A percentile compares a stretch with the other conserved stretches of the same genome.
These are phyloP conservation scores for Avahi laniger DNA, from an alignment of 2,797 vertebrate genomes.

Conservation along the genomic window DNA sequence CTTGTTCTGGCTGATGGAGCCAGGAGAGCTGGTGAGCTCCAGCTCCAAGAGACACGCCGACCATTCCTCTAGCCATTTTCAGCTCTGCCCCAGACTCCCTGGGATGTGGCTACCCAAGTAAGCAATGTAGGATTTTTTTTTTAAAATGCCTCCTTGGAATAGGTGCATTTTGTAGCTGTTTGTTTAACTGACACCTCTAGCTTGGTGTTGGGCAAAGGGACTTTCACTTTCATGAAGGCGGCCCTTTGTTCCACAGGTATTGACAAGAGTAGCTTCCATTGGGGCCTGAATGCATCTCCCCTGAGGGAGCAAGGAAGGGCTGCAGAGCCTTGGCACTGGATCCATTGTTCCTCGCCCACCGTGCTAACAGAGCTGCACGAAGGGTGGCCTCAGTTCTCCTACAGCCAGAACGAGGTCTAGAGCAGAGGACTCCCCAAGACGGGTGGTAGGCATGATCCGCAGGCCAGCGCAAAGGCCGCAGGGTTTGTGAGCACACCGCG, in stretches of 20 bases:
- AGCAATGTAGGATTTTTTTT: neutral
- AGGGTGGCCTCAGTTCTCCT: neutral
- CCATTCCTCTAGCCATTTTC: accelerated
- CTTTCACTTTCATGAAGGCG: slow-evolving; percentile 10
- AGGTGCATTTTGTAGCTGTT: neutral
- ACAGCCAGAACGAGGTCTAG: neutral
- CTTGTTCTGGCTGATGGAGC: neutral
- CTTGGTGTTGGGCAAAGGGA: neutral
- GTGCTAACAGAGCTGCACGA: no score
- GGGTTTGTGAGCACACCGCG: neutral
- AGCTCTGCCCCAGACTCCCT: neutral
- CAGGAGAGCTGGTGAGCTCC: neutral
- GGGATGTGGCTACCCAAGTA: neutral
- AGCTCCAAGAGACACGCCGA: neutral
- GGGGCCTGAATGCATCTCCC: neutral
- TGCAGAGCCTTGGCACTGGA: neutral
- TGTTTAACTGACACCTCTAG: neutral
- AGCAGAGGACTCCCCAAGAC: neutral
- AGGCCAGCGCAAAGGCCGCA: accelerated
- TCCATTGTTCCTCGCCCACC: neutral
- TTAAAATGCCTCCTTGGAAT: neutral
- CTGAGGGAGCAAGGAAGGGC: neutral
- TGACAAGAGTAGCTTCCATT: neutral
- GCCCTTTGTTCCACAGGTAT: slow-evolving; percentile 30
- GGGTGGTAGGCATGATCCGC: accelerated